Evolutionary conservation across 2,888 invertebrate species (phyloP), one percentile per base, ranked within the genome.

Genomic region (Vanessa cardui): DNA sequence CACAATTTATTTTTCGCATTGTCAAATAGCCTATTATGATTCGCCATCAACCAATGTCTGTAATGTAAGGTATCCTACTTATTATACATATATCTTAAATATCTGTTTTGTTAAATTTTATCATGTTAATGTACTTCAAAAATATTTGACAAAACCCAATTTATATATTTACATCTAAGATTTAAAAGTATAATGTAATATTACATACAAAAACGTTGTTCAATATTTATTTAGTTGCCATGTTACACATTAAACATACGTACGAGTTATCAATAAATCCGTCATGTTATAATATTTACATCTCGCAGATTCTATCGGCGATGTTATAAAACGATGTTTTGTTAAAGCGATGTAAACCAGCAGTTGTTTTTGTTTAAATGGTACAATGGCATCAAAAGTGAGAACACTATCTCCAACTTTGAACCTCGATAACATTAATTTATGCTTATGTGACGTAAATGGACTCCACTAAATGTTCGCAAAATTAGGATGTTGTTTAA

Each of bases 371-470:
- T 61, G 66, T 68, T 66, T 63, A 70, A 65, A 54, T 64, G 62
- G 67, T 68, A 67, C 73, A 72, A 69, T 70, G 67, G 66, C 70
- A 70, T 71, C 68, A 68, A 66, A 62, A 66, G 71, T 69, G 60
- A 68, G 64, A 59, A 65, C 62, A 46, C 69, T 73, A 74, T 74
- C 74, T 62, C 65, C 68, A 73, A 72, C 74, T 75, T 72, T 74
- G 74, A 73, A 70, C 75, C 69, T 21, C 60, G 75, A 73, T 75
- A 75, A 70, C 58, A 62, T 18, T 64, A 59, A 69, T 73, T 67
- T 71, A 72, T 64, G 58, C 33, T 52, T 47, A 39, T 18, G 60
- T 72, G 74, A 74, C 71, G 67, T 70, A 56, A 69, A 62, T 56
- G 31, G 45, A 64, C 21, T 7, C 33, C 49, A 52, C 46, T 45